Base-by-base conservation (phyloP, 1,140 invertebrate genomes). In the Lasaia peninsularis region DNA sequence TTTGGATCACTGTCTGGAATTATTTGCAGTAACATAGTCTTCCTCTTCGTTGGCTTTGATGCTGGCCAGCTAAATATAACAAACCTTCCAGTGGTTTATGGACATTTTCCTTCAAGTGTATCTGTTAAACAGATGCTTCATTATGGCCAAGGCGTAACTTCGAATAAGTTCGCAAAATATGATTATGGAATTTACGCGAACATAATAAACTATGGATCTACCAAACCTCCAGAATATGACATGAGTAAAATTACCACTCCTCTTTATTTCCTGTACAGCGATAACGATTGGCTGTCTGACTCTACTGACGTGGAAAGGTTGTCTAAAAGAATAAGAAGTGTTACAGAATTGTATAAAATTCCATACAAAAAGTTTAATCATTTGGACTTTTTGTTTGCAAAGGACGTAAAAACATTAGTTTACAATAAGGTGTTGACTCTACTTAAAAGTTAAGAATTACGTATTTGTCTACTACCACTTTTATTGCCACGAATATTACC, bases 31-130 rank as follows among this genome's bases (percentile, higher is more conserved):
- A n/a, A n/a, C n/a, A n/a, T n/a, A n/a, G n/a, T n/a, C n/a, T n/a
- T n/a, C n/a, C n/a, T n/a, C n/a, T n/a, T n/a, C n/a, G n/a, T n/a
- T n/a, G n/a, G n/a, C n/a, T n/a, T n/a, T n/a, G n/a, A n/a, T n/a
- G n/a, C n/a, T n/a, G n/a, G n/a, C n/a, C n/a, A n/a, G n/a, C n/a
- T n/a, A n/a, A n/a, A n/a, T n/a, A n/a, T n/a, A n/a, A n/a, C n/a
- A n/a, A n/a, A n/a, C n/a, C n/a, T n/a, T n/a, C 93, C 94, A 0
- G 91, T 94, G 0, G 94, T 96, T 71, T 84, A 94, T 2, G 90
- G 91, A 11, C 94, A 98, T 76, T 92, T 92, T 10, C 96, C 96
- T 3, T 93, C 95, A 2, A 96, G 96, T 1, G 91, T 95, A 1
- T 96, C 96, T 0, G 91, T 92, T 0, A 92, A 93, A 71, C 95